Percentiles rank a stretch among this genome's conserved stretches.
Conservation (phyloP, 2,888 invertebrate species). For the Tiliacea citrago region DNA sequence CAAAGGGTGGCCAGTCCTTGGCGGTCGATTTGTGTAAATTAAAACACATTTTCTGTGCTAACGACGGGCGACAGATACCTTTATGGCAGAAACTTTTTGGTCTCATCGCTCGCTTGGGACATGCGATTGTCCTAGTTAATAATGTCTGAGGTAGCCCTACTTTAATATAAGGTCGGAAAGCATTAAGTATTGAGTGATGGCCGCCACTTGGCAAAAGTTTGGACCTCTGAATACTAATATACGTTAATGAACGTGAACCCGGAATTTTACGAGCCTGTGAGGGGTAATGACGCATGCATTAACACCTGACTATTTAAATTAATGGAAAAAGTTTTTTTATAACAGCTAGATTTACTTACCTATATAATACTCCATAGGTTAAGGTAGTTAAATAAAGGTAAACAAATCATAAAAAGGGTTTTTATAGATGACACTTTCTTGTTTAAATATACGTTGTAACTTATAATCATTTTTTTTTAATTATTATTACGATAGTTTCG, state of each 20-base stretch:
- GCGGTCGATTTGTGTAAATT: conserved; percentile 67
- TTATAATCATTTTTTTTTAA: no score
- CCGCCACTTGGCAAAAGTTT: conserved; percentile 50
- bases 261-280: conserved; percentile 55
- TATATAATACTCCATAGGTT: no score
- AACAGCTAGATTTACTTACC: conserved; percentile 13
- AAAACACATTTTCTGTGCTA: conserved; percentile 63
- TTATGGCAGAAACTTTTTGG: conserved; percentile 69
- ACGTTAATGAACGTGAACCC: conserved; percentile 56
- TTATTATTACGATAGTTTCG: no score
- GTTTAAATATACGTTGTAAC: no score
- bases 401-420: no score
- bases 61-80: conserved; percentile 53
- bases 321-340: conserved; percentile 57
- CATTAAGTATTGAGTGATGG: conserved; percentile 69
- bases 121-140: conserved; percentile 66
- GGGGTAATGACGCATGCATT: conserved; percentile 32
- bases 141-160: conserved; percentile 61
- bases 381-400: no score
- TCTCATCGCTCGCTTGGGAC: conserved; percentile 66
- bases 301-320: conserved; percentile 36
- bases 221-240: conserved; percentile 62
- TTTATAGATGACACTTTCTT: no score
- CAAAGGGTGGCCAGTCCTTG: conserved; percentile 48
- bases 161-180: conserved; percentile 58